These are phyloP conservation scores for Gracilinanus agilis DNA, from an alignment of 2,113 vertebrate genomes.

Conservation along the genomic window DNA sequence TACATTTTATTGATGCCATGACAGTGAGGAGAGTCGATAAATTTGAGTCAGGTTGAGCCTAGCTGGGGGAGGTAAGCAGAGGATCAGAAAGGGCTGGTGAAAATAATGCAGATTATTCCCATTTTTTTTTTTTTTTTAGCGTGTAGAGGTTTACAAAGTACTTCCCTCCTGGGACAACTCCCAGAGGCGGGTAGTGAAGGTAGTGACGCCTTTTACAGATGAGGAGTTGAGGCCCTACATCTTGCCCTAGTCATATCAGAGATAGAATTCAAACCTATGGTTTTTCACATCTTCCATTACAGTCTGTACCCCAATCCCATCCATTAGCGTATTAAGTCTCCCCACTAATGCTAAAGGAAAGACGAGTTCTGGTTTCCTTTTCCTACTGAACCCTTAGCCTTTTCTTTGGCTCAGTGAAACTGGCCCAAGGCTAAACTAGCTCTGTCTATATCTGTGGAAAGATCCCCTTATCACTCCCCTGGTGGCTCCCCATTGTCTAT, in stretches of 20 bases:
- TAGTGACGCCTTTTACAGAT: neutral
- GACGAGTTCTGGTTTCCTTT: neutral
- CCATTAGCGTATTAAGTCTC: too few species aligned
- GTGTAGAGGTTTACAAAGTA: neutral
- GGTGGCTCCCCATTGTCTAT: neutral
- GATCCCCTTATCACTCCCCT: neutral
- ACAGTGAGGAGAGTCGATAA: slow-evolving; percentile 53
- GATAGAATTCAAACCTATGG: neutral
- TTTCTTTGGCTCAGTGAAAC: neutral
- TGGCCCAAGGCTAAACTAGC: neutral
- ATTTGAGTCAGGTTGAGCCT: neutral
- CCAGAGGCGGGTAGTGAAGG: neutral
- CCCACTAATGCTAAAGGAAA: neutral
- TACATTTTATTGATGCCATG: slow-evolving; percentile 61
- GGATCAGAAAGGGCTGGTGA: neutral
- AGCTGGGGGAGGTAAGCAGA: too few species aligned
- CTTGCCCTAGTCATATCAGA: neutral
- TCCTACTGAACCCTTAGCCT: neutral
- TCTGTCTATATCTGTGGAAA: neutral
- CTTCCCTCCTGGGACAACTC: neutral
- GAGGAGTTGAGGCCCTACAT: neutral
- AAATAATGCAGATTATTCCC: neutral
- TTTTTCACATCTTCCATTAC: neutral
- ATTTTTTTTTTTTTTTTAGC: neutral
- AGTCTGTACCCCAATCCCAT: neutral